phyloP scores from a whole-genome alignment of 2,113 vertebrate species.

The Lutjanus erythropterus region DNA sequence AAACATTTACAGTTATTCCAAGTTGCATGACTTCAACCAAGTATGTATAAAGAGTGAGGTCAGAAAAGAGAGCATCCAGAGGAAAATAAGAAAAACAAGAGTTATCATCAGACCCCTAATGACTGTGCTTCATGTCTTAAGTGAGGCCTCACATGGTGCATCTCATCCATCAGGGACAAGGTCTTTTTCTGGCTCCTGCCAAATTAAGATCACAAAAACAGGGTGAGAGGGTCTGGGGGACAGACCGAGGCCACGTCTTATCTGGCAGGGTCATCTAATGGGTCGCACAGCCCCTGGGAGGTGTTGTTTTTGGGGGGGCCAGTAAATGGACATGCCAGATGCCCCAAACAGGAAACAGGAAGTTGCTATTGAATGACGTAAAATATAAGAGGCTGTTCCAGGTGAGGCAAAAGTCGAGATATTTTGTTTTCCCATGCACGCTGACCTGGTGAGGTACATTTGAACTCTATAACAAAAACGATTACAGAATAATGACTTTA shows the following conservation, averaged over 20 bases:
- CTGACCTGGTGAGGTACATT: slow-evolving; percentile 26
- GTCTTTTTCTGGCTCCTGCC: slow-evolving; percentile 44
- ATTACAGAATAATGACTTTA: slow-evolving; percentile 15
- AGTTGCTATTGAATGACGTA: slow-evolving; percentile 80
- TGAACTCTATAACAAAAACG: slow-evolving; percentile 14
- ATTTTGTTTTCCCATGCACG: slow-evolving; percentile 64
- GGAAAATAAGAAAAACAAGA: not conserved
- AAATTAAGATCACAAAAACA: slow-evolving; percentile 69
- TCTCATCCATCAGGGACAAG: slow-evolving; percentile 37
- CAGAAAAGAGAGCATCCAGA: not conserved
- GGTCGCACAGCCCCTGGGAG: slow-evolving; percentile 67
- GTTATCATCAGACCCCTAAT: not conserved
- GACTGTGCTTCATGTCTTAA: not conserved
- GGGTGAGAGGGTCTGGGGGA: slow-evolving; percentile 43
- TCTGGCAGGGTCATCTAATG: slow-evolving; percentile 76
- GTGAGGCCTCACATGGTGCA: slow-evolving; percentile 24
- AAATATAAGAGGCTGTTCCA: slow-evolving; percentile 69
- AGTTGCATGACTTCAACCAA: not conserved
- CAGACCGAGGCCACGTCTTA: slow-evolving; percentile 43
- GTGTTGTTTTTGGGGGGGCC: slow-evolving; percentile 71
- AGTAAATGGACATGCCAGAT: slow-evolving; percentile 80
- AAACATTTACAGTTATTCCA: not conserved
- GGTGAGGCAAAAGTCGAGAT: slow-evolving; percentile 76
- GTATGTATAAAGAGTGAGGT: too few species aligned
- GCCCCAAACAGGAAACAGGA: slow-evolving; percentile 86